Evolutionary conservation across 2,888 invertebrate species (phyloP).

Genomic region (Limnephilus auricula): DNA sequence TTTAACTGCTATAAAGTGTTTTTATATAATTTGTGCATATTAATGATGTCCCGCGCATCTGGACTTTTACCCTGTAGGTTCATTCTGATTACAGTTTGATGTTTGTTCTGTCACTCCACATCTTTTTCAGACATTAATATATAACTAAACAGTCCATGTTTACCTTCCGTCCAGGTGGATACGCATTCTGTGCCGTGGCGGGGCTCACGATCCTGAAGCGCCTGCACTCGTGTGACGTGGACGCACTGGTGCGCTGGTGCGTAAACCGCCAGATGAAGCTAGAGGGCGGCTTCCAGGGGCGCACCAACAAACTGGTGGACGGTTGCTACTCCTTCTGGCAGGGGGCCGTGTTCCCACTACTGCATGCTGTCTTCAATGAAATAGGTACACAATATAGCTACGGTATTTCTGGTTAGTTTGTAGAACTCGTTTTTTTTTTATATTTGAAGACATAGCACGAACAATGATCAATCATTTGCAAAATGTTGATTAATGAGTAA

Average conservation of each 20-base stretch:
- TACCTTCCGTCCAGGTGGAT: constrained; percentile 84
- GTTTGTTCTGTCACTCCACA: no score
- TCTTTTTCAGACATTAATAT: no score
- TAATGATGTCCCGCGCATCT: no score
- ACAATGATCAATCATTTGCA: no score
- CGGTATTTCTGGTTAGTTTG: no score
- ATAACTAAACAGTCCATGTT: background rate
- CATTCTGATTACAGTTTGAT: no score
- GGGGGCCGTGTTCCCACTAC: constrained; percentile 92
- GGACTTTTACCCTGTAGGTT: no score
- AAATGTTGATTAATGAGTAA: no score
- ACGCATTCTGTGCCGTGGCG: constrained; percentile 97
- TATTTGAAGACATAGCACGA: no score
- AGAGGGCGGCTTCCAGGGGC: constrained; percentile 98
- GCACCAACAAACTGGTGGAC: constrained; percentile 99
- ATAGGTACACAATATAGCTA: constrained; percentile 68
- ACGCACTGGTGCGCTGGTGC: constrained; percentile 90
- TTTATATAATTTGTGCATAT: no score
- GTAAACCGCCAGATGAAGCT: constrained; percentile 93
- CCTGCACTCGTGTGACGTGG: constrained; percentile 85
- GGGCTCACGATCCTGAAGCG: constrained; percentile 89
- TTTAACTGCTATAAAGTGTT: no score
- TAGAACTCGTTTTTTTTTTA: no score
- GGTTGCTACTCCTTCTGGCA: constrained; percentile 99
- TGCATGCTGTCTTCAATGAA: constrained; percentile 84